Conservation (phyloP, 2,113 vertebrate species). For the Hydrochoerus hydrochaeris region DNA sequence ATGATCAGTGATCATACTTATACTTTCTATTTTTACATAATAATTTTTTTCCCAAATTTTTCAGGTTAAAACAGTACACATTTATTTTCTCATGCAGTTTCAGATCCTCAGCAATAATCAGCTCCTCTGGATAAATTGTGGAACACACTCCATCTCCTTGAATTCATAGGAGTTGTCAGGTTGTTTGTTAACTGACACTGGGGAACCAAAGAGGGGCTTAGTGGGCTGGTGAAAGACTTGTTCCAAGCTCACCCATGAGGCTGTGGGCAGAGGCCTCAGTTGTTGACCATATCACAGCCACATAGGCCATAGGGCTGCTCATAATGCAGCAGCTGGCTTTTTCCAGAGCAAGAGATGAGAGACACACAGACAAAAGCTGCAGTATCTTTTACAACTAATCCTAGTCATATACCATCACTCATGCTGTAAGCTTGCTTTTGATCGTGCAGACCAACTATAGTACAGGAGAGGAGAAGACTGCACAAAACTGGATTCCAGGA, state of each 20-base stretch:
- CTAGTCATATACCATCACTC: neutral
- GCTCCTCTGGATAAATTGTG: neutral
- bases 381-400: neutral
- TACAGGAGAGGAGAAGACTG: neutral
- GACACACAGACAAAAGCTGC: neutral
- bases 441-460: neutral
- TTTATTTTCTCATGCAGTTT: constrained; percentile 30
- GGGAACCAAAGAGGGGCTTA: neutral
- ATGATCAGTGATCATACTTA: neutral
- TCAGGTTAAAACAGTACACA: constrained; percentile 7
- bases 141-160: neutral
- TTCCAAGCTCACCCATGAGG: neutral
- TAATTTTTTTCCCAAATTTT: neutral
- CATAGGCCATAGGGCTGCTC: neutral
- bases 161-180: neutral
- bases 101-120: neutral
- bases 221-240: neutral
- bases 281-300: neutral
- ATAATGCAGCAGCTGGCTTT: neutral
- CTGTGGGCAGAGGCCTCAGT: neutral
- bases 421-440: neutral
- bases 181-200: neutral
- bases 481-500: neutral
- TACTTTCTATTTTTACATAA: neutral
- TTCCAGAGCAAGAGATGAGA: neutral